Conservation (phyloP, 2,888 invertebrate species). For the Masnerella sp. region DNA sequence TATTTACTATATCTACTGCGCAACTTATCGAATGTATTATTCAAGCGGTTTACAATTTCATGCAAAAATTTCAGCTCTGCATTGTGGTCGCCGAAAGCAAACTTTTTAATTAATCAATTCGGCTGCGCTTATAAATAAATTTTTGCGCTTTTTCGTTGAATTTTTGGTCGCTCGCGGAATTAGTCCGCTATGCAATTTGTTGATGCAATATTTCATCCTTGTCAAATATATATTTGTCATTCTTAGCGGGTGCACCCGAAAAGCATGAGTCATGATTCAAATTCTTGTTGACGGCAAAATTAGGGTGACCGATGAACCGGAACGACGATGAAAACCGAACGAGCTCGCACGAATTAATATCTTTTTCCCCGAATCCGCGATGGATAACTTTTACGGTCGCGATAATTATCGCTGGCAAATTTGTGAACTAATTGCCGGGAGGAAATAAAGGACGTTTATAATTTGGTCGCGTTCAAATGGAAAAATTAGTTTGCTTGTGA, state of each 20-base stretch:
- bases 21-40: conserved; percentile 19
- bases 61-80: background rate
- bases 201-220: conserved; percentile 6
- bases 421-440: too few relatives aligned
- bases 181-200: conserved; percentile 1
- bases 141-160: too few relatives aligned
- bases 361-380: background rate
- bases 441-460: too few relatives aligned
- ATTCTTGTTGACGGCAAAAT: conserved; percentile 46
- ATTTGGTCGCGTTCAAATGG: too few relatives aligned
- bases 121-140: too few relatives aligned
- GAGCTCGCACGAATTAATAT: conserved; percentile 32
- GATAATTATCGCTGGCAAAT: conserved; percentile 33
- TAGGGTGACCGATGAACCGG: conserved; percentile 57
- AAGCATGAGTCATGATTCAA: conserved; percentile 45
- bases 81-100: too few relatives aligned
- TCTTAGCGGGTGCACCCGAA: conserved; percentile 31
- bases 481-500: too few relatives aligned
- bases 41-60: conserved; percentile 16
- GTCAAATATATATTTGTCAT: conserved; percentile 31
- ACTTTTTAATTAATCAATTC: too few relatives aligned
- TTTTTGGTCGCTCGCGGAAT: background rate
- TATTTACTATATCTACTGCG: background rate
- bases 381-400: conserved; percentile 20
- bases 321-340: conserved; percentile 40